These are phyloP conservation scores for Xiphophorus couchianus DNA, from an alignment of 2,113 vertebrate genomes.

Conservation along the genomic window DNA sequence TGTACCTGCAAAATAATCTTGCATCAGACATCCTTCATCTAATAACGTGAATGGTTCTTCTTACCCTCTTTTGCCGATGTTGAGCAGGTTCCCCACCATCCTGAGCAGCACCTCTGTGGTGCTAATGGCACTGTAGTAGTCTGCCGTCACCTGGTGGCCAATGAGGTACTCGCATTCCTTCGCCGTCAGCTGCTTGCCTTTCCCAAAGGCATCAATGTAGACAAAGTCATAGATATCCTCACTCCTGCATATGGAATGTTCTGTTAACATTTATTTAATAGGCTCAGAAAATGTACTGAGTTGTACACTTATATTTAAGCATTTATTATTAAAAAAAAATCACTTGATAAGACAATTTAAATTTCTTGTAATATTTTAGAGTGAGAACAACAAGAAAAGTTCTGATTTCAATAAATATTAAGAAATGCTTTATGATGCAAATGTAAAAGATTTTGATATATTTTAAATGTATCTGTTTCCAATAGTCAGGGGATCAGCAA, in stretches of 20 bases:
- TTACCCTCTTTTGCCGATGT: constrained; percentile 95
- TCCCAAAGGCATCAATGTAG: constrained; percentile 96
- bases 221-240: constrained; percentile 93
- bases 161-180: constrained; percentile 97
- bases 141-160: constrained; percentile 93
- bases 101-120: constrained; percentile 92
- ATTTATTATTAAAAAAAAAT: no score
- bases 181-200: constrained; percentile 92
- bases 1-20: background rate
- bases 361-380: no score
- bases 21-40: background rate
- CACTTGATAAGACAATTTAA: no score
- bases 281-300: no score
- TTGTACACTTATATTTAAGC: no score
- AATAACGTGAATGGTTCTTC: constrained; percentile 32
- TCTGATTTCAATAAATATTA: background rate
- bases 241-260: constrained; percentile 74
- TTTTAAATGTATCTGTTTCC: background rate
- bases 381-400: no score
- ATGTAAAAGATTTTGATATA: background rate
- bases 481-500: background rate
- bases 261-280: background rate
- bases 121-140: constrained; percentile 92
- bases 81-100: constrained; percentile 97
- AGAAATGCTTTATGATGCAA: background rate